Evolutionary conservation across 2,888 invertebrate genomes (phyloP), one percentile per base, ranked within the genome.

Genomic region (Epirrita christyi): DNA sequence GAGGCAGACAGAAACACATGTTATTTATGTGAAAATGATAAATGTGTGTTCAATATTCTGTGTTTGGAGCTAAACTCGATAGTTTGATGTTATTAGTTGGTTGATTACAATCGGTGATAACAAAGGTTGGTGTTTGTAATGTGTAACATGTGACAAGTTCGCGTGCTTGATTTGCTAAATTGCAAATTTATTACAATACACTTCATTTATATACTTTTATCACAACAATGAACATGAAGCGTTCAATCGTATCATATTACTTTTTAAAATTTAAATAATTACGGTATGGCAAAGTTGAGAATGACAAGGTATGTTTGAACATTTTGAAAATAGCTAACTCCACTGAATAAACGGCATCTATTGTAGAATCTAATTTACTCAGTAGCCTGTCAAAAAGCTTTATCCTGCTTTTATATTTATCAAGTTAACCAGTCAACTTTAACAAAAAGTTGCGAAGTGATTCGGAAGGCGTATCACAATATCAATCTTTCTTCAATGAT

Each of bases 11-110:
- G 78, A 68, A 79, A 79, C 83, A 83, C 76, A 80, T 83, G 83
- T 83, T 86, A 82, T 85, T 83, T 81, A 83, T 81, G 73, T 75
- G 74, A 80, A 78, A 78, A 79, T 83, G 83, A 86, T 81, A 78
- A 84, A 85, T 85, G 80, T 80, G 68, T 71, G 70, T 76, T 70
- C 71, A 68, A 73, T 75, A 75, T 66, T 66, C 60, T 64, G 64
- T 70, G 58, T 71, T 69, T 50, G 67, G 64, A 63, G 59, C 62
- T 46, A 59, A 70, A 66, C 67, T 70, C 60, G 61, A 75, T 67
- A 72, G 64, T 67, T 68, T 63, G 58, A 66, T 63, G 29, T 63
- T 67, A 65, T 62, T 66, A 60, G 63, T 66, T 68, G 40, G 59
- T 60, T 61, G 66, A 68, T 68, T 64, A 66, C 36, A 62, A 68